Evolutionary conservation across 2,888 invertebrate genomes (phyloP).

Genomic region (Operophtera brumata): DNA sequence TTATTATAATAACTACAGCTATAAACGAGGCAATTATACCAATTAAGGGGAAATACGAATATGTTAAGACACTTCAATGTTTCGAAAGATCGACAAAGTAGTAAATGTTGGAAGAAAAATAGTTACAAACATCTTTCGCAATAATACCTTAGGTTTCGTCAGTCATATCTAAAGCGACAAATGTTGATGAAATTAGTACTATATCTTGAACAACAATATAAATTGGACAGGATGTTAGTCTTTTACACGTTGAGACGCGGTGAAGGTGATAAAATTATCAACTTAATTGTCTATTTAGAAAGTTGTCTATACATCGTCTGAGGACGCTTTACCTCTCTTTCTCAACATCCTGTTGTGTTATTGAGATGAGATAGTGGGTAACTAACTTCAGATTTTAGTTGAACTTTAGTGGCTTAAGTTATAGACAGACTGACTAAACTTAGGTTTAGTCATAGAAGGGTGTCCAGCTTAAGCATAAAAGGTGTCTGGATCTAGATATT

Average conservation of each 20-base stretch:
- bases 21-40: constrained; percentile 4
- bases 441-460: too few species aligned
- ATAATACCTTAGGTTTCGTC: too few species aligned
- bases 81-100: constrained; percentile 6
- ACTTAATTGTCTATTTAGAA: neutral
- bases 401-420: too few species aligned
- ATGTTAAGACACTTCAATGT: neutral
- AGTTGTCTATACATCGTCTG: neutral
- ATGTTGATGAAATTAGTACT: too few species aligned
- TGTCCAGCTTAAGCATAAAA: too few species aligned
- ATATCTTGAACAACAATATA: too few species aligned
- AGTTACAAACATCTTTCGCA: neutral
- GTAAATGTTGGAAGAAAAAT: constrained; percentile 6
- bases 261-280: neutral
- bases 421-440: too few species aligned
- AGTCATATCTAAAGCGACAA: too few species aligned
- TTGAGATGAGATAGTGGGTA: neutral
- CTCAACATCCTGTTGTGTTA: neutral
- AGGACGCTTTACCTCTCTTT: neutral
- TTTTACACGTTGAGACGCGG: too few species aligned
- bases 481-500: too few species aligned
- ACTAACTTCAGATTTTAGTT: too few species aligned
- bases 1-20: neutral
- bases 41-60: constrained; percentile 10
- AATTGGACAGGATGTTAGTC: too few species aligned